A percentile compares a stretch with the other conserved stretches of the same genome.
Evolutionary conservation across 1,140 invertebrate genomes (phyloP).

Genomic region (Coenobita brevimanus): DNA sequence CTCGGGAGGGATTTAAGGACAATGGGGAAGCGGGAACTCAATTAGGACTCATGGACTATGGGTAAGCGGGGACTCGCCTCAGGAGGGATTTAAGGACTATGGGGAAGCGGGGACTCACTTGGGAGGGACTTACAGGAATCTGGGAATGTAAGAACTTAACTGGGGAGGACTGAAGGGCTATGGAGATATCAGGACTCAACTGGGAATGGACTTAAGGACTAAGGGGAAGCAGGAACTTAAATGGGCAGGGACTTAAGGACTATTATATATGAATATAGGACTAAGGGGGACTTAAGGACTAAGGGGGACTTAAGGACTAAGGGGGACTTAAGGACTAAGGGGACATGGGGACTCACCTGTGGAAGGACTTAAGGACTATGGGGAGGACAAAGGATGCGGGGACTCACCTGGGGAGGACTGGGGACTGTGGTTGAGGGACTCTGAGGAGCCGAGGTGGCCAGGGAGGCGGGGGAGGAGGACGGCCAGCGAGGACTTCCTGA

Average conservation of each 20-base stretch:
- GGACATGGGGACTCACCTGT: conserved; percentile 9
- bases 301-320: not conserved
- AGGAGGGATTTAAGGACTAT: no score
- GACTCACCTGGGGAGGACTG: conserved; percentile 69
- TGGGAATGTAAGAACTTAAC: no score
- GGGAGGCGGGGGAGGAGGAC: conserved; percentile 59
- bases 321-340: not conserved
- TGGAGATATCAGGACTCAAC: not conserved
- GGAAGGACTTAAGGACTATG: not conserved
- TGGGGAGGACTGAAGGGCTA: no score
- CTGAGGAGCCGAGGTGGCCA: conserved; percentile 70
- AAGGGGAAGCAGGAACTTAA: no score
- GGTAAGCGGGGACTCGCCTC: no score
- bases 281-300: not conserved
- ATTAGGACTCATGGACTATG: no score
- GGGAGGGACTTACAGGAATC: no score
- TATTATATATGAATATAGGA: no score
- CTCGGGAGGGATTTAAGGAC: no score
- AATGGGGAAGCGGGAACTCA: no score
- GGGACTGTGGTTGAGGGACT: conserved; percentile 71
- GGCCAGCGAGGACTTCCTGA: conserved; percentile 51
- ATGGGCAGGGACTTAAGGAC: no score
- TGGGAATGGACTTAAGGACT: conserved; percentile 5
- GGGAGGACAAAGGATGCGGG: not conserved
- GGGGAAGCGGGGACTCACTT: no score